Conservation (phyloP, 1,140 invertebrate species). For the Camponotus floridanus region DNA sequence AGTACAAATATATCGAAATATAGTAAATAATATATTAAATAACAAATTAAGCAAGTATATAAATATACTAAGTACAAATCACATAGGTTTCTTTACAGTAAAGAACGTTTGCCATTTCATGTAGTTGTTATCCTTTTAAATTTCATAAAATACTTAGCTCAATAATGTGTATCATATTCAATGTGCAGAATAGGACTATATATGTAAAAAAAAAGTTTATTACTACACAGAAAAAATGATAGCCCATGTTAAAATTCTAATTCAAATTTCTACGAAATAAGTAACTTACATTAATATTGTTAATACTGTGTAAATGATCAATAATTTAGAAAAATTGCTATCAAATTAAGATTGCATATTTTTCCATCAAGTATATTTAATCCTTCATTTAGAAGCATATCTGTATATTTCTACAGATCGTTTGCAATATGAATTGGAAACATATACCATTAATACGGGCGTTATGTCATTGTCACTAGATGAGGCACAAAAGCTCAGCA, state of each 20-base stretch:
- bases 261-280: slow-evolving; percentile 58
- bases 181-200: slow-evolving; percentile 63
- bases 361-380: slow-evolving; percentile 43
- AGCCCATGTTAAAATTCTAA: slow-evolving; percentile 65
- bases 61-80: neutral
- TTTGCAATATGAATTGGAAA: slow-evolving; percentile 52
- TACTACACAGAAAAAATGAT: slow-evolving; percentile 43
- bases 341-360: slow-evolving; percentile 45
- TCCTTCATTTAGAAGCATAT: slow-evolving; percentile 62
- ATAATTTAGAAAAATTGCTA: slow-evolving; percentile 35
- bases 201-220: slow-evolving; percentile 37
- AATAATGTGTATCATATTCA: slow-evolving; percentile 4
- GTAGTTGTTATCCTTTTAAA: neutral
- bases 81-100: neutral
- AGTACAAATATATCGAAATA: slow-evolving; percentile 35
- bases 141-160: slow-evolving; percentile 16
- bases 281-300: slow-evolving; percentile 26
- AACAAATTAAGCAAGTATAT: slow-evolving; percentile 17
- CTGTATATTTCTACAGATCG: slow-evolving; percentile 20
- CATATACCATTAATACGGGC: slow-evolving; percentile 44
- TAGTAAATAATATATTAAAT: slow-evolving; percentile 32
- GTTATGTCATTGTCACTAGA: slow-evolving; percentile 45
- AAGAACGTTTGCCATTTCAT: slow-evolving; percentile 13
- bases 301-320: slow-evolving; percentile 50
- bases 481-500: slow-evolving; percentile 47